These are phyloP conservation scores for Eptatretus burgeri DNA, from an alignment of 2,113 vertebrate genomes.

Conservation along the genomic window DNA sequence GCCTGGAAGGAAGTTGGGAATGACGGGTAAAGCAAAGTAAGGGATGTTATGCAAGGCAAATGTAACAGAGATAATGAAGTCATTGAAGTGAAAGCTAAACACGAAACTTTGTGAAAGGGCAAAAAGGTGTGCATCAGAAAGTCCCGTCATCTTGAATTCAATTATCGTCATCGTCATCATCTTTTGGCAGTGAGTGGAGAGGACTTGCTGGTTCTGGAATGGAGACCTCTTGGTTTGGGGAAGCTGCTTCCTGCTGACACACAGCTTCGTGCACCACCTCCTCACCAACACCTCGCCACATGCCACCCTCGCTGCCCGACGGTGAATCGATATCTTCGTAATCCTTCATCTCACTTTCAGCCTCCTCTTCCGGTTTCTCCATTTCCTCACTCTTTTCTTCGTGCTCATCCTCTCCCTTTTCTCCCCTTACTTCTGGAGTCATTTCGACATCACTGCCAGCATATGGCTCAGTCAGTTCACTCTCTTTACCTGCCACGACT, in stretches of 20 bases:
- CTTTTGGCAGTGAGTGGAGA: not conserved
- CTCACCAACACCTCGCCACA: too few species aligned
- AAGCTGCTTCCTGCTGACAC: not conserved
- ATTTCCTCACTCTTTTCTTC: too few species aligned
- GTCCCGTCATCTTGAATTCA: too few species aligned
- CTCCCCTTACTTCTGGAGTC: not conserved
- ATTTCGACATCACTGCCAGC: not conserved
- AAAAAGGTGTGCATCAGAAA: too few species aligned
- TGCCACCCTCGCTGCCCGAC: not conserved
- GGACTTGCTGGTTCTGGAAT: not conserved
- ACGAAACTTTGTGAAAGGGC: too few species aligned
- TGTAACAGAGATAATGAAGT: too few species aligned
- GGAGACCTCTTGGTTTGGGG: not conserved
- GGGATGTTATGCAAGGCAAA: too few species aligned
- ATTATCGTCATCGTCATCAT: not conserved
- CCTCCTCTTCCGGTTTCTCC: too few species aligned
- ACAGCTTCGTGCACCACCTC: not conserved
- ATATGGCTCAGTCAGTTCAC: not conserved
- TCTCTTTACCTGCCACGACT: not conserved
- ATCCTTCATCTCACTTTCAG: not conserved
- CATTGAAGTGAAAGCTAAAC: too few species aligned
- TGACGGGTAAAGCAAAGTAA: too few species aligned
- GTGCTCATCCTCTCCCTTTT: too few species aligned
- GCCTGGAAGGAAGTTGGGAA: too few species aligned
- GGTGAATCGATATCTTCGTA: constrained; percentile 3